phyloP scores from a whole-genome alignment of 1,140 invertebrate species.

The Teleopsis dalmanni region DNA sequence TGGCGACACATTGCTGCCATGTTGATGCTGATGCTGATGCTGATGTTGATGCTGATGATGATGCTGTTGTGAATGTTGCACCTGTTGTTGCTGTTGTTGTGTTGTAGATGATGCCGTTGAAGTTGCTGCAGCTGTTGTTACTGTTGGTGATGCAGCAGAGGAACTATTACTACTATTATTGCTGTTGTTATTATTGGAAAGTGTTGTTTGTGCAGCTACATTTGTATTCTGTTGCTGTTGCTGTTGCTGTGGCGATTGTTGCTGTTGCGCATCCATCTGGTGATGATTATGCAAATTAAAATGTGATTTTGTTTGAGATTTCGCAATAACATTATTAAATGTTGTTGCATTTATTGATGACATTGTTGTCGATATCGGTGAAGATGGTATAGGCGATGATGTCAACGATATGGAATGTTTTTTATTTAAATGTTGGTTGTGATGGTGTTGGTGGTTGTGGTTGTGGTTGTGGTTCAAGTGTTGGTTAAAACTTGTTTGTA shows the following conservation, averaged over 20 bases:
- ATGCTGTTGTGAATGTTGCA: not conserved
- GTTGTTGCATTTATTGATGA: conserved; percentile 1
- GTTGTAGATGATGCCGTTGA: not conserved
- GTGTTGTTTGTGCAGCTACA: not conserved
- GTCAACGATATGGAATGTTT: conserved; percentile 13
- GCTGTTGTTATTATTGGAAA: not conserved
- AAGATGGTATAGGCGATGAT: conserved; percentile 6
- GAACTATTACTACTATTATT: not conserved
- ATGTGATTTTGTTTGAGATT: conserved; percentile 2
- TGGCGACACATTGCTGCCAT: conserved; percentile 14
- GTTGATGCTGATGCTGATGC: conserved; percentile 17
- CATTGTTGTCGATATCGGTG: conserved; percentile 7
- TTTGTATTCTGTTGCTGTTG: conserved; percentile 1
- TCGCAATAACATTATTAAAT: conserved; percentile 2
- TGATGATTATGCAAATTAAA: conserved; percentile 10
- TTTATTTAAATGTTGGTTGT: conserved; percentile 13
- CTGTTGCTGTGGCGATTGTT: conserved; percentile 1
- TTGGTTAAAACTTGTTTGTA: conserved; percentile 13
- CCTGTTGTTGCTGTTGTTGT: not conserved
- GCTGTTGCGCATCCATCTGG: conserved; percentile 9
- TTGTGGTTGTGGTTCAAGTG: conserved; percentile 19
- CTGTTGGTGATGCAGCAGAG: no score
- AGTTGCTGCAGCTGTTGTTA: conserved; percentile 1
- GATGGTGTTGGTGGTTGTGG: conserved; percentile 11
- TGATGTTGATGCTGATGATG: conserved; percentile 9